Evolutionary conservation across 2,888 invertebrate genomes (phyloP).

Genomic region (Mystacides longicornis): DNA sequence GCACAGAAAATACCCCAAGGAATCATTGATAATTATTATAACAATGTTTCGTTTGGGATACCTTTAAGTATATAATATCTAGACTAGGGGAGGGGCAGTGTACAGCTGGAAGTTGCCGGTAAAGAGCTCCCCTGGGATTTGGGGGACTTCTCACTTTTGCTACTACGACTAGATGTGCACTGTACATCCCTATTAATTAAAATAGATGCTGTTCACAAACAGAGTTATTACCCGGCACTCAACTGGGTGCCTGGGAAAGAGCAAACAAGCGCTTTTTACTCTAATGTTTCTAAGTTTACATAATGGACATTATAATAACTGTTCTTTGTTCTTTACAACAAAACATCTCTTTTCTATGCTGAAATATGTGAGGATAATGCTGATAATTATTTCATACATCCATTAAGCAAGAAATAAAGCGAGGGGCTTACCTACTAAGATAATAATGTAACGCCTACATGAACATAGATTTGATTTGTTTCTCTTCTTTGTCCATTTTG

Average conservation of each 20-base stretch:
- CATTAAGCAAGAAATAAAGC: too few species aligned
- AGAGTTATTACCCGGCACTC: conserved; percentile 3
- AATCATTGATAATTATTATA: conserved; percentile 49
- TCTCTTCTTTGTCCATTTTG: too few species aligned
- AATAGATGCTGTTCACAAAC: conserved; percentile 22
- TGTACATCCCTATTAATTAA: conserved; percentile 26
- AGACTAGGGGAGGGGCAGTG: conserved; percentile 26
- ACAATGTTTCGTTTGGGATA: conserved; percentile 30
- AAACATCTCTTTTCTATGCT: neutral
- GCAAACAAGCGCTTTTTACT: conserved; percentile 12
- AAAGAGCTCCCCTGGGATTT: conserved; percentile 25
- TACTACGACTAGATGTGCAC: conserved; percentile 21
- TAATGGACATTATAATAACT: conserved; percentile 5
- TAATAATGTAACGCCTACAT: too few species aligned
- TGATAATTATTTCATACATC: too few species aligned
- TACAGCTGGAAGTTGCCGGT: conserved; percentile 19
- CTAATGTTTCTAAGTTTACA: conserved; percentile 8
- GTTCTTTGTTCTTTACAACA: conserved; percentile 4
- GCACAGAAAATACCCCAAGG: conserved; percentile 29
- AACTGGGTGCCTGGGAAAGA: conserved; percentile 9
- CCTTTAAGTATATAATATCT: conserved; percentile 29
- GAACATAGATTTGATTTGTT: too few species aligned
- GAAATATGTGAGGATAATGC: neutral
- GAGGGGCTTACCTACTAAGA: too few species aligned
- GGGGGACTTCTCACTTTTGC: conserved; percentile 24